These are phyloP conservation scores for Diadegma fenestrale DNA, from an alignment of 2,888 invertebrate species.

Conservation along the genomic window DNA sequence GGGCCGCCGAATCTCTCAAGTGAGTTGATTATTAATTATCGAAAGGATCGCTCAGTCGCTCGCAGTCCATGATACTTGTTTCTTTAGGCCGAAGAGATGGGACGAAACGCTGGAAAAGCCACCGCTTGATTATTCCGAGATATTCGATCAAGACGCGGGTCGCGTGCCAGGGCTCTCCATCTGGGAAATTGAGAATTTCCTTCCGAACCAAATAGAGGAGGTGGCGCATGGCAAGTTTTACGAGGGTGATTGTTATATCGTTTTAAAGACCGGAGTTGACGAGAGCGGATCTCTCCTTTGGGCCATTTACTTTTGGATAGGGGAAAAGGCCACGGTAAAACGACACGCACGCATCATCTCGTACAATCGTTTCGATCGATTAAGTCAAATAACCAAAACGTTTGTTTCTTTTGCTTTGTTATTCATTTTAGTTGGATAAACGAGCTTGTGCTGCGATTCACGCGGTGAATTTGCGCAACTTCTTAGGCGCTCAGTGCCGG, in stretches of 20 bases:
- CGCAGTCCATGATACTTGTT: neutral
- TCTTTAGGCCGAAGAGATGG: slow-evolving; percentile 95
- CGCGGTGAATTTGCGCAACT: slow-evolving; percentile 98
- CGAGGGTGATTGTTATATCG: slow-evolving; percentile 99
- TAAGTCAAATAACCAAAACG: neutral
- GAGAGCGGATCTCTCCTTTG: slow-evolving; percentile 94
- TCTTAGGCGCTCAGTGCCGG: slow-evolving; percentile 96
- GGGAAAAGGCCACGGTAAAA: slow-evolving; percentile 95
- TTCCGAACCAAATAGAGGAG: slow-evolving; percentile 97
- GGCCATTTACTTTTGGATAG: slow-evolving; percentile 99
- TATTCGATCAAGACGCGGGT: slow-evolving; percentile 98
- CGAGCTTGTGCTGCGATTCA: slow-evolving; percentile 99
- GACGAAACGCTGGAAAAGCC: slow-evolving; percentile 98
- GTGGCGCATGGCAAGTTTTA: slow-evolving; percentile 99
- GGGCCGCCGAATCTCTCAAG: slow-evolving; percentile 90
- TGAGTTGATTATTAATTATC: slow-evolving; percentile 81
- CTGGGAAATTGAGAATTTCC: slow-evolving; percentile 99
- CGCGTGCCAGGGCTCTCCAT: slow-evolving; percentile 96
- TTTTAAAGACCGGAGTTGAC: slow-evolving; percentile 94
- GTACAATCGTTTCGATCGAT: neutral
- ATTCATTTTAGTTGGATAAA: slow-evolving; percentile 91
- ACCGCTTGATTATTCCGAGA: slow-evolving; percentile 97
- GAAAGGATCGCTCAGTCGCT: neutral
- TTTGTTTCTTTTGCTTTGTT: slow-evolving; percentile 20
- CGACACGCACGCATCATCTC: neutral